phyloP scores from a whole-genome alignment of 2,888 invertebrate genomes.

The Netelia inedita region DNA sequence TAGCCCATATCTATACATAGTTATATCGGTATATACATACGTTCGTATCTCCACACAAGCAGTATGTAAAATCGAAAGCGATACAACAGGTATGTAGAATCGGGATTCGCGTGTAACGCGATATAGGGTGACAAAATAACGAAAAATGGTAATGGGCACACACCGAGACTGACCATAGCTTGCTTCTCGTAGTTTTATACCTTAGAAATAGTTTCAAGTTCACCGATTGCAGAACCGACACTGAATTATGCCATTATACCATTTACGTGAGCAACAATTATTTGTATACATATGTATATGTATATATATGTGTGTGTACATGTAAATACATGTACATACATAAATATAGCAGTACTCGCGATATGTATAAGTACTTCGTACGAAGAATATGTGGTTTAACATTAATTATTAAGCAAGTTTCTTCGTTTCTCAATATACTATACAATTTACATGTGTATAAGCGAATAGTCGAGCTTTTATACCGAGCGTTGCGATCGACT shows the following conservation, averaged over 20 bases:
- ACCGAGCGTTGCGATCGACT: neutral
- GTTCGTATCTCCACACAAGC: neutral
- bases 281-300: neutral
- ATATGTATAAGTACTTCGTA: no score
- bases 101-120: slow-evolving; percentile 20
- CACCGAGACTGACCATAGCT: neutral
- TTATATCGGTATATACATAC: neutral
- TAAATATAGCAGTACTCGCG: no score
- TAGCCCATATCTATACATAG: neutral
- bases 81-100: neutral
- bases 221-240: neutral
- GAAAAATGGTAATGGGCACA: neutral
- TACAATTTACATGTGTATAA: slow-evolving; percentile 13
- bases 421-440: slow-evolving; percentile 29
- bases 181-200: neutral
- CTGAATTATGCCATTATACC: neutral
- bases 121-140: neutral
- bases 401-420: slow-evolving; percentile 58
- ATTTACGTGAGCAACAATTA: neutral
- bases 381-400: slow-evolving; percentile 25
- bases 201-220: slow-evolving; percentile 44
- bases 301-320: neutral
- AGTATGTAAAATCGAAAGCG: neutral
- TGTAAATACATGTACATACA: no score
- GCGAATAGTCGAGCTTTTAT: slow-evolving; percentile 16